A percentile compares a stretch with the other conserved stretches of the same genome.
Evolutionary conservation across 2,797 vertebrate species (phyloP).

Genomic region (Geotrypetes seraphini): DNA sequence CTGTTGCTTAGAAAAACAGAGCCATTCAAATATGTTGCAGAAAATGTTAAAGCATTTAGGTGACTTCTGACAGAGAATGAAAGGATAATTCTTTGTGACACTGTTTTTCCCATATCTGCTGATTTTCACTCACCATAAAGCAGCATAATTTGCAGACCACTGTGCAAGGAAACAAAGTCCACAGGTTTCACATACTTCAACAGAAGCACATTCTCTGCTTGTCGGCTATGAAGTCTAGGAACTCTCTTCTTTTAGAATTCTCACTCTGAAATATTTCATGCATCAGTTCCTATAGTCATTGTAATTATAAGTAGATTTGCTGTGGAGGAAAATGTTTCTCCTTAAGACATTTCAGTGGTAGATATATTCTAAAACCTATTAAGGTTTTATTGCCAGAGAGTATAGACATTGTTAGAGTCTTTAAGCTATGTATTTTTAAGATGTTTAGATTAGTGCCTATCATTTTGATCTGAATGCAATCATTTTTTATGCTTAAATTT

Average conservation of each 20-base stretch:
- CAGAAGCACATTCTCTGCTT: too few species aligned
- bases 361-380: neutral
- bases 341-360: neutral
- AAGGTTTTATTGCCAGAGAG: neutral
- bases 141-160: neutral
- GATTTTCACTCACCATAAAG: neutral
- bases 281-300: neutral
- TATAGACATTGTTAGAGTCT: neutral
- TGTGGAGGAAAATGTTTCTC: conserved; percentile 1
- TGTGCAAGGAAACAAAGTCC: neutral
- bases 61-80: neutral
- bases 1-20: too few species aligned
- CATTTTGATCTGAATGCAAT: too few species aligned
- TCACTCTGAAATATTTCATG: neutral
- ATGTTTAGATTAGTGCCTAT: too few species aligned
- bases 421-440: neutral
- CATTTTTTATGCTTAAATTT: too few species aligned
- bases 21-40: too few species aligned
- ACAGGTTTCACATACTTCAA: neutral
- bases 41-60: neutral
- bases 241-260: neutral
- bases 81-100: neutral
- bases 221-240: neutral
- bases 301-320: neutral
- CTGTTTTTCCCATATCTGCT: neutral